These are phyloP conservation scores for Squalus acanthias DNA, from an alignment of 2,797 vertebrate species.

Conservation along the genomic window DNA sequence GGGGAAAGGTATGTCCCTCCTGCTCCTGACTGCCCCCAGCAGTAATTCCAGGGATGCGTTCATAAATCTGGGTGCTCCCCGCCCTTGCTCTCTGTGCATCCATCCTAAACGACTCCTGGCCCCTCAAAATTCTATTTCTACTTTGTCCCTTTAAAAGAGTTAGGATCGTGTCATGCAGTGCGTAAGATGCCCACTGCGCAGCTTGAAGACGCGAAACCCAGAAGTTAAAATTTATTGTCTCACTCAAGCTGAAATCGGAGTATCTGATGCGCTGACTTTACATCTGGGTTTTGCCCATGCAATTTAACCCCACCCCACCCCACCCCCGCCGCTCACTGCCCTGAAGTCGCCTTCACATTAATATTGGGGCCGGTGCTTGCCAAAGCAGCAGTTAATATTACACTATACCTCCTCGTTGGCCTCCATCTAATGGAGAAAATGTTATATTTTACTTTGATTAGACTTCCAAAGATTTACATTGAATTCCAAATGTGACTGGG, in stretches of 20 bases:
- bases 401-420: background rate
- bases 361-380: too few relatives aligned
- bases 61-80: background rate
- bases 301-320: background rate
- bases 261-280: background rate
- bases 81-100: background rate
- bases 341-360: too few relatives aligned
- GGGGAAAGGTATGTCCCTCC: too few relatives aligned
- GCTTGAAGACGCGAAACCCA: background rate
- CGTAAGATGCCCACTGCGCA: background rate
- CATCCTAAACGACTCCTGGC: background rate
- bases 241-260: background rate
- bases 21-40: background rate
- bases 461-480: background rate
- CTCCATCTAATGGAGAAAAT: background rate
- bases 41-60: background rate
- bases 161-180: too few relatives aligned
- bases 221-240: background rate
- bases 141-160: background rate
- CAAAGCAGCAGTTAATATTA: background rate
- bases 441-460: background rate
- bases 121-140: background rate
- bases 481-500: background rate
- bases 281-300: background rate
- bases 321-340: background rate